Conservation (phyloP, 2,113 vertebrate genomes). For the Mastomys coucha region DNA sequence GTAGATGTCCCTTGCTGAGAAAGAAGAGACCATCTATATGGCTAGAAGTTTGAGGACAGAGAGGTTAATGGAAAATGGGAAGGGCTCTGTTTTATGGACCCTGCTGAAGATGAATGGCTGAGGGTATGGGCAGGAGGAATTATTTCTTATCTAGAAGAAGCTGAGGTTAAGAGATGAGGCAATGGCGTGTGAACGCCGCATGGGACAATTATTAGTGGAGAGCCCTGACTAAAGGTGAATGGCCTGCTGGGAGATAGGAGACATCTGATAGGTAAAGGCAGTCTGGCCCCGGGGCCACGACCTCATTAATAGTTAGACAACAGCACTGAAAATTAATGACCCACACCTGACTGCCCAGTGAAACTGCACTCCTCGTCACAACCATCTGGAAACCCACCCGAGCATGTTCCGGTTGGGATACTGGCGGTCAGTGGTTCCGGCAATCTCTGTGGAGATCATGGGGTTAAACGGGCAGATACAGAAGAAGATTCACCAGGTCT, state of each 20-base stretch:
- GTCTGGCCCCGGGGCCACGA: constrained; percentile 62
- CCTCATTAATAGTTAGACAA: constrained; percentile 82
- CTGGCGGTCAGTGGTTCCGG: background rate
- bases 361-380: constrained; percentile 69
- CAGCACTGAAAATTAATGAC: constrained; percentile 82
- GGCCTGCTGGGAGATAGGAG: constrained; percentile 39
- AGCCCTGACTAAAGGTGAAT: constrained; percentile 65
- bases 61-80: constrained; percentile 82
- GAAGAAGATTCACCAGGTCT: background rate
- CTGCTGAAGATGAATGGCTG: constrained; percentile 60
- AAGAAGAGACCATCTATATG: constrained; percentile 47
- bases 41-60: constrained; percentile 61
- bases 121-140: constrained; percentile 68
- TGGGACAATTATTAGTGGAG: constrained; percentile 64
- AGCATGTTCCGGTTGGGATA: constrained; percentile 61
- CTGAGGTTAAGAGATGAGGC: constrained; percentile 77
- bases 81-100: constrained; percentile 78
- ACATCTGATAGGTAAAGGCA: constrained; percentile 75
- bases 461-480: constrained; percentile 56
- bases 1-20: constrained; percentile 47
- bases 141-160: constrained; percentile 72
- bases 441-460: background rate
- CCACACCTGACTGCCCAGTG: constrained; percentile 74
- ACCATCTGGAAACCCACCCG: constrained; percentile 47
- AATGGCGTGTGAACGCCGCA: constrained; percentile 45